These are phyloP conservation scores for Molossus molossus DNA, from an alignment of 2,797 vertebrate genomes.

Conservation along the genomic window DNA sequence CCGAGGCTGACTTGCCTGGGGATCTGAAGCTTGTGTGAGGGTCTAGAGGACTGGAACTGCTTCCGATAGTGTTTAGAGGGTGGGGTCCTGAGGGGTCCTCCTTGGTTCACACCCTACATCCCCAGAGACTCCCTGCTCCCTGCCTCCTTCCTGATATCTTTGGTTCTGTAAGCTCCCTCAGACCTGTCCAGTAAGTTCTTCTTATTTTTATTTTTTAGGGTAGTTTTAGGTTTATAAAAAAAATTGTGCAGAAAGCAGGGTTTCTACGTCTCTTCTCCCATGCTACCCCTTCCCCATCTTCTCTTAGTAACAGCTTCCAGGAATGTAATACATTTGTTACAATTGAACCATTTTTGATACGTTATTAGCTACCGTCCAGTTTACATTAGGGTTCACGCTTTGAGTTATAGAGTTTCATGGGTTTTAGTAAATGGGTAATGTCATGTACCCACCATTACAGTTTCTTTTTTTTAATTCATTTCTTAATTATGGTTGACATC, in stretches of 20 bases:
- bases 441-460: too few relatives aligned
- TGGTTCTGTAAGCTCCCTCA: neutral
- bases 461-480: neutral
- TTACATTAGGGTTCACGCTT: neutral
- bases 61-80: neutral
- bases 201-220: neutral
- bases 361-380: neutral
- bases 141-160: neutral
- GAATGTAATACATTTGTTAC: neutral
- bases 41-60: neutral
- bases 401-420: neutral
- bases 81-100: too few relatives aligned
- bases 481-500: neutral
- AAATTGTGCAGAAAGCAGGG: neutral
- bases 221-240: neutral
- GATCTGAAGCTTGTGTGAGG: neutral
- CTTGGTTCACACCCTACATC: neutral
- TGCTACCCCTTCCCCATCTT: neutral
- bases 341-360: neutral
- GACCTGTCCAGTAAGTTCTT: neutral
- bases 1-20: neutral
- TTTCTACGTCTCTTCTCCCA: neutral
- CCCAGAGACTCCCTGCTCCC: neutral
- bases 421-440: neutral
- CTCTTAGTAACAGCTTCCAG: neutral